A percentile compares a stretch with the other conserved stretches of the same genome.
Evolutionary conservation across 2,888 invertebrate species (phyloP).

Genomic region (Eumerus sabulonum): DNA sequence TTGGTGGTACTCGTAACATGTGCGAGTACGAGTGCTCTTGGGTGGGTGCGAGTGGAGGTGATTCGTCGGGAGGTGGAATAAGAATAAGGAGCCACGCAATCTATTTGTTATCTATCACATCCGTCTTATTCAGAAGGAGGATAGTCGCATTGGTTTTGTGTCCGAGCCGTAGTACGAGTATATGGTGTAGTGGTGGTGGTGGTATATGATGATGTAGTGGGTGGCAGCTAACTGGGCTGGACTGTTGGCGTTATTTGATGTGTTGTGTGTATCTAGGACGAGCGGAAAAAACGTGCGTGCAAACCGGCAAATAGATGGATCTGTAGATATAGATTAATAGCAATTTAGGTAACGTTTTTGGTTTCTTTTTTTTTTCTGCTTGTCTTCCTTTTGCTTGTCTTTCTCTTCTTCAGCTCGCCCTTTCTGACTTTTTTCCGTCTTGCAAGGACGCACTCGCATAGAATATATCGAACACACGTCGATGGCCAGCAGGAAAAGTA

Average conservation of each 20-base stretch:
- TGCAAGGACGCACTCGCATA: slow-evolving; percentile 30
- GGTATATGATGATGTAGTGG: slow-evolving; percentile 44
- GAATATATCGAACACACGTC: slow-evolving; percentile 30
- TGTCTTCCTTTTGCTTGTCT: background rate
- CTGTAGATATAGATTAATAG: slow-evolving; percentile 68
- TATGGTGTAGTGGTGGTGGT: slow-evolving; percentile 68
- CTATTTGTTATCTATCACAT: slow-evolving; percentile 72
- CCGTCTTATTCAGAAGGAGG: slow-evolving; percentile 70
- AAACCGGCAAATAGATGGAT: slow-evolving; percentile 69
- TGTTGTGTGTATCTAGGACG: slow-evolving; percentile 61
- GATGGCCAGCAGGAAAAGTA: slow-evolving; percentile 32
- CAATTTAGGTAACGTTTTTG: slow-evolving; percentile 58
- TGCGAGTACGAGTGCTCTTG: slow-evolving; percentile 27
- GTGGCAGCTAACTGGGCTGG: slow-evolving; percentile 19
- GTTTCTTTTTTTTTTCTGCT: slow-evolving; percentile 11
- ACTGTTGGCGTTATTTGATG: slow-evolving; percentile 27
- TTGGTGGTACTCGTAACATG: slow-evolving; percentile 30
- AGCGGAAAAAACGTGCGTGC: slow-evolving; percentile 67
- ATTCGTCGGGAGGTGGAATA: slow-evolving; percentile 54
- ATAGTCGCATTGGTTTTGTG: slow-evolving; percentile 43
- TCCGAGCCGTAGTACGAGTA: slow-evolving; percentile 47
- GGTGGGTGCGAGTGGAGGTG: slow-evolving; percentile 21
- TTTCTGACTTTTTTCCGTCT: background rate
- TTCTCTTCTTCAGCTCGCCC: no score
- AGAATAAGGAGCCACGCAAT: slow-evolving; percentile 71